Percentiles rank a stretch among this genome's conserved stretches.
These are phyloP conservation scores for Parnassius apollo DNA, from an alignment of 2,888 invertebrate genomes.

Conservation along the genomic window DNA sequence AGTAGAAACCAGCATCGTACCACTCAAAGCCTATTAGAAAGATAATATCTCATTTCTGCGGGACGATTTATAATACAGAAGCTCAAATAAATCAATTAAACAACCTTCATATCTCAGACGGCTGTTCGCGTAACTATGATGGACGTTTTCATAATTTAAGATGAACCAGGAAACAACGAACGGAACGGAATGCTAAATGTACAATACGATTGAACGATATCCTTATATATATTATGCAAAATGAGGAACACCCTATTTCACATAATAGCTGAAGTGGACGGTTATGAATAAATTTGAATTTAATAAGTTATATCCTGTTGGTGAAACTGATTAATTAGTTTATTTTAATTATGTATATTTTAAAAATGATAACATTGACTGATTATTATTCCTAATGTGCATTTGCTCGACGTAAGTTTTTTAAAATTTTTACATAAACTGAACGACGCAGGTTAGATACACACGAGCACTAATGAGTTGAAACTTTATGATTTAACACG, in stretches of 20 bases:
- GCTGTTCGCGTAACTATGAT: background rate
- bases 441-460: no score
- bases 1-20: background rate
- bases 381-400: no score
- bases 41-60: background rate
- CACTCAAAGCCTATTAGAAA: constrained; percentile 2
- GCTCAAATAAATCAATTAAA: constrained; percentile 5
- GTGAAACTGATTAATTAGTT: no score
- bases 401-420: no score
- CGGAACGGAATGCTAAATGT: background rate
- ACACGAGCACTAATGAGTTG: no score
- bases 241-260: constrained; percentile 2
- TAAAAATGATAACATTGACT: no score
- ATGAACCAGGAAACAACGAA: constrained; percentile 6
- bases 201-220: background rate
- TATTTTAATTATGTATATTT: no score
- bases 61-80: constrained; percentile 1
- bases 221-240: background rate
- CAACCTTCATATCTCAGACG: constrained; percentile 4
- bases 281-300: background rate
- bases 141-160: constrained; percentile 7
- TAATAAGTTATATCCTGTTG: background rate
- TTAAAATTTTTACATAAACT: no score
- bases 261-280: background rate
- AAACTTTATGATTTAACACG: no score